phyloP scores from a whole-genome alignment of 2,113 vertebrate genomes.

The Lates calcarifer region DNA sequence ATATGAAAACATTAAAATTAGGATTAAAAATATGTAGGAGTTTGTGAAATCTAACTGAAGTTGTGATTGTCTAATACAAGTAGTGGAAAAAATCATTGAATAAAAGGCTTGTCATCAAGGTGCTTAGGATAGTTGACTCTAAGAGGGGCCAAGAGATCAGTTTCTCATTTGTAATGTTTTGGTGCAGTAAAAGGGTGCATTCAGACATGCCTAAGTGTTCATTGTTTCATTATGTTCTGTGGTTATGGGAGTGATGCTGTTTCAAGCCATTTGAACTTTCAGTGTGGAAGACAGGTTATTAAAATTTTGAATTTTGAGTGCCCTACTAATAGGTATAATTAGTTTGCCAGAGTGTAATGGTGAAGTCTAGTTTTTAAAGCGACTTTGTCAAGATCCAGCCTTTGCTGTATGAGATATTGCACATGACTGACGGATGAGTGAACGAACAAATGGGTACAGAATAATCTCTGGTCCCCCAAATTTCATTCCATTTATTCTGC shows the following conservation, averaged over 20 bases:
- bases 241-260: conserved; percentile 20
- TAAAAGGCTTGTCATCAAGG: background rate
- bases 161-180: conserved; percentile 34
- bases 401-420: conserved; percentile 21
- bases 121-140: background rate
- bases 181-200: conserved; percentile 15
- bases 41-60: background rate
- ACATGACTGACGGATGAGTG: conserved; percentile 49
- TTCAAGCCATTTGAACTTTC: conserved; percentile 60
- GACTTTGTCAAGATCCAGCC: conserved; percentile 52
- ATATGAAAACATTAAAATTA: background rate
- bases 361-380: conserved; percentile 28
- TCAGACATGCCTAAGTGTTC: conserved; percentile 49
- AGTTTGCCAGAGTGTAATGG: conserved; percentile 67
- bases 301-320: conserved; percentile 66
- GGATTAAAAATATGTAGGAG: background rate
- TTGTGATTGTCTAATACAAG: background rate
- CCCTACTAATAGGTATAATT: conserved; percentile 74
- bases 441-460: conserved; percentile 35
- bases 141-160: background rate
- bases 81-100: background rate
- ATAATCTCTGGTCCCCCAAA: conserved; percentile 29
- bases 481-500: conserved; percentile 21
- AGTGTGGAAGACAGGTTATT: conserved; percentile 69
- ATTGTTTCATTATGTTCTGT: conserved; percentile 46